Evolutionary conservation across 1,140 invertebrate genomes (phyloP), one percentile per base, ranked within the genome.

Genomic region (Drosophila funebris): DNA sequence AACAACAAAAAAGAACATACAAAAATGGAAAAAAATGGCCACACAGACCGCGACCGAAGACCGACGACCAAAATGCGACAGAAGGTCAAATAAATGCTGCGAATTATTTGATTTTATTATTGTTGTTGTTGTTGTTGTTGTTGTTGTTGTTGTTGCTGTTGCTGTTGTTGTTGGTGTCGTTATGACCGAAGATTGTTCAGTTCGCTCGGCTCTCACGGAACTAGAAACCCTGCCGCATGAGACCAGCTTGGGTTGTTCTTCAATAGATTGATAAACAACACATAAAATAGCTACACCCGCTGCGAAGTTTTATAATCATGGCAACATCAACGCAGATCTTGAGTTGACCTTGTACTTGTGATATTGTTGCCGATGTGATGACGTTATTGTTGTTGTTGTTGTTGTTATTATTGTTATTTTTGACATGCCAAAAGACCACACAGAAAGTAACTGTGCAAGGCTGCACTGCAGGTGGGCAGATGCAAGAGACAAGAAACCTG

Each of bases 21-120:
- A 14, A 36, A 36, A 39, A 16, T 46, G 22, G 24, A 44, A 69
- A 27, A 50, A 46, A 73, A 68, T 60, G 48, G 78, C 78, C 81
- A 87, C 73, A 77, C 68, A 81, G 81, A 80, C 67, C 43, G 60
- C 44, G 39, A 63, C 33, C 29, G 39, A 58, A 31, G 24, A 27
- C 46, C 58, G 37, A 62, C 54, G 58, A 56, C 43, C 39, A 50
- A 63, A 69, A 73, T 68, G 44, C 56, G 72, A 66, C 70, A 85
- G 81, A 84, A 84, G 81, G 81, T 84, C 81, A 84, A 76, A 75
- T 77, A 73, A 84, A 84, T 76, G 81, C 81, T 84, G 81, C 81
- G 81, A 84, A 84, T 84, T 84, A 80, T 84, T 84, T 70, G 57
- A 50, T 62, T 53, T 50, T 63, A 63, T 64, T 48, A 57, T 48